Base-by-base conservation (phyloP, 2,797 vertebrate genomes). In the Centroberyx gerrardi region DNA sequence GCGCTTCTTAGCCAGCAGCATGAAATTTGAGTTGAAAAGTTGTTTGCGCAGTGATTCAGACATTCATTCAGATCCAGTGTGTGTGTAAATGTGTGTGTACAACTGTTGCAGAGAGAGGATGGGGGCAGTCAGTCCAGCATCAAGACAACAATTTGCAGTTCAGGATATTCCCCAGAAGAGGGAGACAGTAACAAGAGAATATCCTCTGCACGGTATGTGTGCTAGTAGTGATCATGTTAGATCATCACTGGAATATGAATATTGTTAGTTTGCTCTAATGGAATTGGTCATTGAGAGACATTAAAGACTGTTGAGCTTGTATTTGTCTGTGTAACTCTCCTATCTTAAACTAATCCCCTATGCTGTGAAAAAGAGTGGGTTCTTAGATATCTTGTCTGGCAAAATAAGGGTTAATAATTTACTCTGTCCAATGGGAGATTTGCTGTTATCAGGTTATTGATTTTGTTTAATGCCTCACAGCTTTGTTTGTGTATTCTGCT, bases 191-290 rank as follows among this genome's bases (percentile, higher is more conserved):
- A 31, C 80, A 88, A 91, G 73, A 90, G 78, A 82, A 91, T 80
- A 0, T 72, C 80, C 54, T 86, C 90, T 61, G 69, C 90, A 75
- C 66, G 94, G 97, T 98, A 92, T 73, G 94, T 61, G 2, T 18
- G 22, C 17, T 38, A 3, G 17, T 73, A 1, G 0, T 17, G 4
- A n/a, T 53, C 3, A 2, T 68, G 28, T 13, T 15, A 18, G 53
- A 53, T 49, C 8, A 51, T 62, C 0, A n/a, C 15, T 28, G 4
- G 9, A 52, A 55, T 46, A 17, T 17, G 18, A 22, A 53, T 27
- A 27, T 36, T 49, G 9, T 12, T 51, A 14, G 1, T 63, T 78
- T 67, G 33, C 10, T 65, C 38, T 17, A 22, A 28, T 58, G 1
- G 2, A 62, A 60, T 52, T 29, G 14, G 5, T 8, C 38, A 28